Evolutionary conservation across 1,140 invertebrate species (phyloP).

Genomic region (Bombyx mori): DNA sequence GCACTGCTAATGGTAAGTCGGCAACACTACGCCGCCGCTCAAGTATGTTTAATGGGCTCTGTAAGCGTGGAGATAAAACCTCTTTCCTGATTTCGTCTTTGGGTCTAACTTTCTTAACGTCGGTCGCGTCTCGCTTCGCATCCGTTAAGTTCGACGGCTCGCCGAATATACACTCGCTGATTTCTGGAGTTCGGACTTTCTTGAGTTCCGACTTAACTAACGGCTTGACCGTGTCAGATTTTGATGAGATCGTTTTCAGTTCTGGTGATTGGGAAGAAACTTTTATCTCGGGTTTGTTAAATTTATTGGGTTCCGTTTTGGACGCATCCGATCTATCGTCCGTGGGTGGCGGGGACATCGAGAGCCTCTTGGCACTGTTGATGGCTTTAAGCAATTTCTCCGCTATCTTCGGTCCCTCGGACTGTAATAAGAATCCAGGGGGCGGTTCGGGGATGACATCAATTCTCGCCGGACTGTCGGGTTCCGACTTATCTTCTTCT

Average conservation of each 20-base stretch:
- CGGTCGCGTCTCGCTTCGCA: constrained; percentile 36
- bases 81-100: constrained; percentile 23
- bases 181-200: constrained; percentile 38
- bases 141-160: constrained; percentile 51
- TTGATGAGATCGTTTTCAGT: constrained; percentile 20
- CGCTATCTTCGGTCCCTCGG: constrained; percentile 72
- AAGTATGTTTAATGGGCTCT: constrained; percentile 49
- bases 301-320: constrained; percentile 38
- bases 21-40: constrained; percentile 55
- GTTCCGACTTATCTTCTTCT: constrained; percentile 71
- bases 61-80: constrained; percentile 37
- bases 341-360: constrained; percentile 54
- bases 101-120: constrained; percentile 50
- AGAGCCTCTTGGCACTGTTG: constrained; percentile 66
- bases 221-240: constrained; percentile 39
- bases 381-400: constrained; percentile 74
- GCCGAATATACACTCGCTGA: constrained; percentile 48
- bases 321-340: constrained; percentile 42
- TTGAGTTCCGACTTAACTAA: constrained; percentile 32
- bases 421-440: constrained; percentile 59
- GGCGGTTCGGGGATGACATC: constrained; percentile 66
- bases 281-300: constrained; percentile 33
- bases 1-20: constrained; percentile 37
- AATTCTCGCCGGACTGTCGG: constrained; percentile 65
- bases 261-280: constrained; percentile 37